These are phyloP conservation scores for Mimachlamys varia DNA, from an alignment of 2,888 invertebrate genomes.

Conservation along the genomic window DNA sequence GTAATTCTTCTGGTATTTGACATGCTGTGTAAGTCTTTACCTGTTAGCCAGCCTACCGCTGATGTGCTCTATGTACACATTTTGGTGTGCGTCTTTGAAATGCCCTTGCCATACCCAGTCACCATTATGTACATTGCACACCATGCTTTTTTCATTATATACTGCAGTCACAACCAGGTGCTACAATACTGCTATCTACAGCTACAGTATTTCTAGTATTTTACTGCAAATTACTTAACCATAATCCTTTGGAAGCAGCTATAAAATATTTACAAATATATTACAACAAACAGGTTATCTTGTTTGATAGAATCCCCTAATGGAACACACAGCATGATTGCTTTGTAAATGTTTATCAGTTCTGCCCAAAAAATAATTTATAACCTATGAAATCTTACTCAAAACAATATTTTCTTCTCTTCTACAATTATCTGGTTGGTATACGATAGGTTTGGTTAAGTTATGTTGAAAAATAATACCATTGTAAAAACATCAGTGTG, in stretches of 20 bases:
- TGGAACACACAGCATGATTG: background rate
- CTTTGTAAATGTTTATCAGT: background rate
- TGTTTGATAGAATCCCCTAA: background rate
- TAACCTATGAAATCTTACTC: background rate
- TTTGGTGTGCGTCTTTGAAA: background rate
- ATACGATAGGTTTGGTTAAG: background rate
- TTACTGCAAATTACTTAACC: background rate
- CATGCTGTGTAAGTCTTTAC: background rate
- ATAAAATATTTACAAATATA: background rate
- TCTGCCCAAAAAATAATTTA: background rate
- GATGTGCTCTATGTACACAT: constrained; percentile 13
- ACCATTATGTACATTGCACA: background rate
- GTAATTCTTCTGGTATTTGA: background rate
- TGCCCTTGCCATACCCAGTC: background rate
- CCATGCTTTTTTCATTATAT: constrained; percentile 1
- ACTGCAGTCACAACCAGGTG: background rate
- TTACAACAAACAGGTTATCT: background rate
- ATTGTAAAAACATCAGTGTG: background rate
- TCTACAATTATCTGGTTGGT: background rate
- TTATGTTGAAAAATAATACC: background rate
- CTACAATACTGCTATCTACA: background rate
- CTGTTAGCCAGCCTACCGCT: too few relatives aligned
- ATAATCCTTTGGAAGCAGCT: background rate
- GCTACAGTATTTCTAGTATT: background rate
- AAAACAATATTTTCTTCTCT: background rate